Conservation (phyloP, 2,113 vertebrate genomes). For the Petrocephalus microphthalmus region DNA sequence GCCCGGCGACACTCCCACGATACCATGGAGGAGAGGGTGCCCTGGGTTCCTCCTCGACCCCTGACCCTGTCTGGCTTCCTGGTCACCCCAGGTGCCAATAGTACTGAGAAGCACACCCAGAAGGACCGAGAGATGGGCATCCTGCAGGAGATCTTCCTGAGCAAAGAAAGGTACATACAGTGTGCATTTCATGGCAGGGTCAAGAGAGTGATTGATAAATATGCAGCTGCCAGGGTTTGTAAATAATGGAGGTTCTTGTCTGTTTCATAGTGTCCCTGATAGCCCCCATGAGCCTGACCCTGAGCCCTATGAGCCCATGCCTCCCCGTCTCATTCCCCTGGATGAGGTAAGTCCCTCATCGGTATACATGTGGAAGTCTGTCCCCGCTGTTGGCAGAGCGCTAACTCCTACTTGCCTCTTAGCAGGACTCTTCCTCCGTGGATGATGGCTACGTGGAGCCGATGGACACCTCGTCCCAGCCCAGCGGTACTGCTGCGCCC, state of each 20-base stretch:
- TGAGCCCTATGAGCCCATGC: slow-evolving; percentile 80
- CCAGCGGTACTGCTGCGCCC: slow-evolving; percentile 46
- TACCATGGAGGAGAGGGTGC: slow-evolving; percentile 86
- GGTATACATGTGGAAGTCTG: not conserved
- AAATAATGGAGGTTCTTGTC: not conserved
- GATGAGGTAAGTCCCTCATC: slow-evolving; percentile 66
- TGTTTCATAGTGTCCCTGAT: slow-evolving; percentile 52
- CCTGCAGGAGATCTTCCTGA: slow-evolving; percentile 90
- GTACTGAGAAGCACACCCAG: slow-evolving; percentile 78
- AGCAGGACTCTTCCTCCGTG: slow-evolving; percentile 68
- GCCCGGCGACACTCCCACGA: slow-evolving; percentile 83
- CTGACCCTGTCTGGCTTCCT: slow-evolving; percentile 66
- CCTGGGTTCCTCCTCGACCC: slow-evolving; percentile 73
- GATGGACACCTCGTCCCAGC: slow-evolving; percentile 53
- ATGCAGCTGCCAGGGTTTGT: not conserved
- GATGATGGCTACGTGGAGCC: slow-evolving; percentile 73
- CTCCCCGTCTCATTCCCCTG: slow-evolving; percentile 80
- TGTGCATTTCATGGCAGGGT: not conserved
- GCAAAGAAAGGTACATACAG: slow-evolving; percentile 78
- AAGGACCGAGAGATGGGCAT: slow-evolving; percentile 87
- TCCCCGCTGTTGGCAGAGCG: not conserved
- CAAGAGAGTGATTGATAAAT: too few species aligned
- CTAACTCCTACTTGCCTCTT: not conserved
- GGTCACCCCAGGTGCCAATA: slow-evolving; percentile 69
- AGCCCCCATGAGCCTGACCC: slow-evolving; percentile 84